Evolutionary conservation across 2,797 vertebrate genomes (phyloP).

Genomic region (Oryzias sinensis): DNA sequence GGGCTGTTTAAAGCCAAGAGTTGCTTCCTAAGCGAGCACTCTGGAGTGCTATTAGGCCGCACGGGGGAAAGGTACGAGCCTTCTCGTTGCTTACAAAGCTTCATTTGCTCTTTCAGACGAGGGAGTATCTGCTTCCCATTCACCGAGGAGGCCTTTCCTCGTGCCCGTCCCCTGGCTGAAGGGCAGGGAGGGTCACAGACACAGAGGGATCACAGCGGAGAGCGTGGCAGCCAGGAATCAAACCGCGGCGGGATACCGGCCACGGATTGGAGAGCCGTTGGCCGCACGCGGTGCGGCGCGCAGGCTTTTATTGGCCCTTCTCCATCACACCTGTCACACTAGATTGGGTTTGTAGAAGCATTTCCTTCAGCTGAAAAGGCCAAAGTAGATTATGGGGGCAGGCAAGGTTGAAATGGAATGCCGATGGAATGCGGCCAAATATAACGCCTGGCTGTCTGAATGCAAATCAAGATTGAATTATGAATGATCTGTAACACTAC

Average conservation of each 20-base stretch:
- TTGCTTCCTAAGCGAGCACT: slow-evolving; percentile 44
- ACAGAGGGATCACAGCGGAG: slow-evolving; percentile 59
- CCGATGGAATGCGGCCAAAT: slow-evolving; percentile 50
- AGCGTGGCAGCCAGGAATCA: slow-evolving; percentile 68
- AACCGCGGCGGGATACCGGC: slow-evolving; percentile 62
- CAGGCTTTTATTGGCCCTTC: slow-evolving; percentile 72
- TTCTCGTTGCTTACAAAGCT: slow-evolving; percentile 27
- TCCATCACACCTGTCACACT: slow-evolving; percentile 76
- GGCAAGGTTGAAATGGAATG: slow-evolving; percentile 67
- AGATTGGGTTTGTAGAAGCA: slow-evolving; percentile 72
- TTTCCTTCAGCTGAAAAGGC: slow-evolving; percentile 72
- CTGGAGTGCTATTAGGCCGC: slow-evolving; percentile 47
- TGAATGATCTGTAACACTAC: slow-evolving; percentile 57
- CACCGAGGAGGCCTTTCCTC: slow-evolving; percentile 31
- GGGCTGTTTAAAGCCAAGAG: slow-evolving; percentile 54
- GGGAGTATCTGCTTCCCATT: slow-evolving; percentile 35
- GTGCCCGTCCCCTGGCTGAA: slow-evolving; percentile 59
- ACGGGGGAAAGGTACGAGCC: slow-evolving; percentile 6
- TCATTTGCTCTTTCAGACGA: slow-evolving; percentile 44
- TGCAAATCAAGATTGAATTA: slow-evolving; percentile 65
- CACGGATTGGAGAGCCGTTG: slow-evolving; percentile 57
- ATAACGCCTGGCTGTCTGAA: slow-evolving; percentile 51
- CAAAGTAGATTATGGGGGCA: slow-evolving; percentile 71
- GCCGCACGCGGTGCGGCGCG: slow-evolving; percentile 44
- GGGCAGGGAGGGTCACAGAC: slow-evolving; percentile 63